These are phyloP conservation scores for Aldabrachelys gigantea DNA, from an alignment of 2,113 vertebrate species.

Conservation along the genomic window DNA sequence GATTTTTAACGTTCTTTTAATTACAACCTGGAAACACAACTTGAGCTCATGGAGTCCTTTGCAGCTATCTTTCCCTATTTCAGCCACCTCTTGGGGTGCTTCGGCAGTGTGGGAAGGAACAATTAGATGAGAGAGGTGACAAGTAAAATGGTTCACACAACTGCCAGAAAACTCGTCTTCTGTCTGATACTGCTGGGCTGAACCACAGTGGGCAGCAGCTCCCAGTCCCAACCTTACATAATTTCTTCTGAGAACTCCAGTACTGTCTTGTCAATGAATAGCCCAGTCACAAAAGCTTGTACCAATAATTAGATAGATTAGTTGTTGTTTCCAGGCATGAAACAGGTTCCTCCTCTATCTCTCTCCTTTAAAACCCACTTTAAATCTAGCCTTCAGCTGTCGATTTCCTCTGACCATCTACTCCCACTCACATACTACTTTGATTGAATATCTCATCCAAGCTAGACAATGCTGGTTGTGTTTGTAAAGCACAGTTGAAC, in stretches of 20 bases:
- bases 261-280: not conserved
- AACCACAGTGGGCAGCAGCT: not conserved
- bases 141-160: not conserved
- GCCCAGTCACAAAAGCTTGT: not conserved
- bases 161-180: not conserved
- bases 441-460: not conserved
- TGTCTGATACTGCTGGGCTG: not conserved
- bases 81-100: not conserved
- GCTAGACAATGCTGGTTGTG: not conserved
- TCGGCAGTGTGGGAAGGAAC: not conserved
- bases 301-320: not conserved
- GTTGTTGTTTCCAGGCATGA: not conserved
- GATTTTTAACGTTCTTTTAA: not conserved
- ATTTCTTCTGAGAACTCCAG: not conserved
- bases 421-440: not conserved
- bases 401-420: not conserved
- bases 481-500: not conserved
- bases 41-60: not conserved
- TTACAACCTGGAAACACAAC: not conserved
- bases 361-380: not conserved
- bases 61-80: not conserved
- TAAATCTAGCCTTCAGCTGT: not conserved
- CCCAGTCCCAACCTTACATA: not conserved
- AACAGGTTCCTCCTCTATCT: not conserved
- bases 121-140: not conserved